A percentile compares a stretch with the other conserved stretches of the same genome.
These are phyloP conservation scores for Tenodera sinensis DNA, from an alignment of 2,888 invertebrate species.

Conservation along the genomic window DNA sequence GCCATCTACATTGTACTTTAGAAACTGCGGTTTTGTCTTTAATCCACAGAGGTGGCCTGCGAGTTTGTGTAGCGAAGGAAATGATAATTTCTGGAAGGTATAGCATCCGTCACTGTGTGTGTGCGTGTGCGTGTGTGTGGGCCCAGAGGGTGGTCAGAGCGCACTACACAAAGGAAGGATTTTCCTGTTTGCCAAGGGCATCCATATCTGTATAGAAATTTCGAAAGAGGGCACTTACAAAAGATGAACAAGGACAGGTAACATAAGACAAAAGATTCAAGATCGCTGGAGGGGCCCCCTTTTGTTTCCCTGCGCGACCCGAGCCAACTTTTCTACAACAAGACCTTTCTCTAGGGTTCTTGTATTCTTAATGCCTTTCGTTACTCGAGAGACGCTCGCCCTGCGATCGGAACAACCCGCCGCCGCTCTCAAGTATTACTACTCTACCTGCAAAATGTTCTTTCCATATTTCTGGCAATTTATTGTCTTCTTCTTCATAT, in stretches of 20 bases:
- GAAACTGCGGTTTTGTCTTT: too few relatives aligned
- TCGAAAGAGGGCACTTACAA: not conserved
- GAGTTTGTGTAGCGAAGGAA: not conserved
- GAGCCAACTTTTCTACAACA: not conserved
- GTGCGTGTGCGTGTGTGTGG: too few relatives aligned
- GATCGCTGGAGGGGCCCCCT: not conserved
- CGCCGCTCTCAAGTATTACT: not conserved
- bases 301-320: not conserved
- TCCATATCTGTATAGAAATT: not conserved
- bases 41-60: not conserved
- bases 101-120: too few relatives aligned
- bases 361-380: not conserved
- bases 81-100: not conserved
- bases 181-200: not conserved
- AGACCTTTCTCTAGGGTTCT: not conserved
- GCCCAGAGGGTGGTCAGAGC: not conserved
- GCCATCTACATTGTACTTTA: too few relatives aligned
- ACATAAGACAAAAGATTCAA: not conserved
- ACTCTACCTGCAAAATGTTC: too few relatives aligned
- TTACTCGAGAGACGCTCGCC: not conserved
- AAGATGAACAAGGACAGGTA: not conserved
- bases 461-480: too few relatives aligned
- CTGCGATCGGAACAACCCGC: not conserved
- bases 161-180: not conserved
- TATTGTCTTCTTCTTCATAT: too few relatives aligned